These are phyloP conservation scores for Darevskia nairensis DNA, from an alignment of 2,797 vertebrate species.

Conservation along the genomic window DNA sequence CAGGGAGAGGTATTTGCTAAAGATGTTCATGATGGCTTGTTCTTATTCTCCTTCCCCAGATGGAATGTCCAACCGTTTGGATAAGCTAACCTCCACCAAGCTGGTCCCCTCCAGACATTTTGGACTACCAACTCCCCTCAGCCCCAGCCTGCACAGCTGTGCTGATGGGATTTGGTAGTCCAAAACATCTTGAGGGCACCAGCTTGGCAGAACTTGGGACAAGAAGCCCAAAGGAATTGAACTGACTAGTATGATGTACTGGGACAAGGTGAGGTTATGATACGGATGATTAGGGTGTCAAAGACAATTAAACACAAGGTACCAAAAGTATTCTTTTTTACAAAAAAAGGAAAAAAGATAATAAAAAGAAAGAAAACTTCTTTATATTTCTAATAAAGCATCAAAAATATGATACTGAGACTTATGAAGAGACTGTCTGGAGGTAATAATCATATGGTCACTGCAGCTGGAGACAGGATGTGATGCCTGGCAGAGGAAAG, in stretches of 20 bases:
- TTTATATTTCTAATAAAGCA: constrained; percentile 74
- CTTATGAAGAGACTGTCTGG: no score
- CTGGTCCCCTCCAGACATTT: no score
- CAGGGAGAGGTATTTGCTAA: constrained; percentile 66
- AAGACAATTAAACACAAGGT: constrained; percentile 55
- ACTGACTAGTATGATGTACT: background rate
- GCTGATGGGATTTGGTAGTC: no score
- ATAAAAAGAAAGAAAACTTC: constrained; percentile 48
- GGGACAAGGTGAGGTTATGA: constrained; percentile 18
- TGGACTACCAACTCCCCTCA: no score
- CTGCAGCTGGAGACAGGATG: background rate
- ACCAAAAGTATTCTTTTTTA: constrained; percentile 65
- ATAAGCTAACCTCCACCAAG: background rate
- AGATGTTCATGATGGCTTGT: constrained; percentile 34
- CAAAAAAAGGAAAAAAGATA: constrained; percentile 32
- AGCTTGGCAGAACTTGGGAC: no score
- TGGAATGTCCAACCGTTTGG: background rate
- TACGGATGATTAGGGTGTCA: constrained; percentile 48
- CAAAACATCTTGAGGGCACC: no score
- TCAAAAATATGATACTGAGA: constrained; percentile 7
- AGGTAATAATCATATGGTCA: no score
- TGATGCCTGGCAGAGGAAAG: constrained; percentile 8
- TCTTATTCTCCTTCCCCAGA: constrained; percentile 7
- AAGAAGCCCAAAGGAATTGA: background rate
- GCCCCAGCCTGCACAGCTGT: no score